Base-by-base conservation (phyloP, 2,888 invertebrate genomes). In the Deilephila porcellus region DNA sequence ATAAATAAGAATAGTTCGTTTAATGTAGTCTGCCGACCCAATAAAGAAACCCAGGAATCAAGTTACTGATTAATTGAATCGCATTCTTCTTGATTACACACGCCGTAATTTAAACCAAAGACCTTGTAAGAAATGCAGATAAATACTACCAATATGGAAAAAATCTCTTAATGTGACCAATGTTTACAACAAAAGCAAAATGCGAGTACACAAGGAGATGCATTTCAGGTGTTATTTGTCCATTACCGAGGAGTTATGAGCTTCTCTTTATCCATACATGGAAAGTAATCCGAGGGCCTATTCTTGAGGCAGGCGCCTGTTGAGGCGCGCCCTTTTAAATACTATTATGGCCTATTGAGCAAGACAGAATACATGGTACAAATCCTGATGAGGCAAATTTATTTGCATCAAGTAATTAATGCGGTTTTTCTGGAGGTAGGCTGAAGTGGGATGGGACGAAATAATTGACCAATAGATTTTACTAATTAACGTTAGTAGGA, bases 341-440 rank as follows among this genome's bases (percentile, higher is more conserved):
- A 82, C 78, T 81, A 79, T 80, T 83, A 85, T 81, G 79, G 80
- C 78, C 80, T 74, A 78, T 79, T 79, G 78, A 80, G 76, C 73
- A 79, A 79, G 83, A 79, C 83, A 75, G 76, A 75, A 82, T 80
- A 83, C 73, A 79, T 80, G 78, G 76, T 80, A 79, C 79, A 71
- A 78, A 74, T 75, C 73, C 70, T 76, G 73, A 71, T 70, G 74
- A 71, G 64, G 62, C 79, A 80, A 85, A 89, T 90, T 88, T 90
- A 88, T 87, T 84, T 80, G 81, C 79, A 80, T 78, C 76, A 77
- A 81, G 83, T 85, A 90, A 90, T 90, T 88, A 88, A 90, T 84
- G 86, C 79, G 45, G 25, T 67, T 52, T 67, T 64, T 64, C 20
- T 14, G 37, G 34, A n/a, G 52, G 4, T 25, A 45, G 25, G n/a